These are phyloP conservation scores for Himantopus leucocephalus DNA, from an alignment of 2,113 vertebrate species.

Conservation along the genomic window DNA sequence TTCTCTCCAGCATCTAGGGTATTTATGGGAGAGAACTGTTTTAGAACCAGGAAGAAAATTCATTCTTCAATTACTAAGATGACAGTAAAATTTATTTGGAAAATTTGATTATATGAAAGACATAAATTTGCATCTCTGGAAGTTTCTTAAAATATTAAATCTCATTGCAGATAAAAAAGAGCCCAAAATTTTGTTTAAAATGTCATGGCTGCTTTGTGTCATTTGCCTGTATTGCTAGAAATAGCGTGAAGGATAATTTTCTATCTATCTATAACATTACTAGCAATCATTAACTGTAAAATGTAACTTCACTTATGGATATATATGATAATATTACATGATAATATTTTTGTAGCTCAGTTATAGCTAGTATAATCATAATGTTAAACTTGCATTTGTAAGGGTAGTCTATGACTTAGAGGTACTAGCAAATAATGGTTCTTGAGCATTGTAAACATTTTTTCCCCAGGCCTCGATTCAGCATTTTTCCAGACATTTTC, in stretches of 20 bases:
- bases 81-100: neutral
- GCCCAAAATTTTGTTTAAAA: neutral
- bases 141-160: neutral
- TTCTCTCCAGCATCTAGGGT: accelerated
- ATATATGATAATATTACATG: neutral
- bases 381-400: neutral
- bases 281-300: neutral
- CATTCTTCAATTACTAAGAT: neutral
- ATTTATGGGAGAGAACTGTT: neutral
- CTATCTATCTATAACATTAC: neutral
- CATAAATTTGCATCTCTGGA: neutral
- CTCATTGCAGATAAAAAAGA: neutral
- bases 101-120: neutral
- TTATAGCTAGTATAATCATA: neutral
- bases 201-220: neutral
- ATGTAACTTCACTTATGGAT: neutral
- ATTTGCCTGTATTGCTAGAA: neutral
- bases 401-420: neutral
- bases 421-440: neutral
- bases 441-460: neutral
- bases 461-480: neutral
- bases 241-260: neutral
- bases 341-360: neutral
- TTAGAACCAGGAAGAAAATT: neutral
- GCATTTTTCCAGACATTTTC: neutral